phyloP scores from a whole-genome alignment of 1,140 invertebrate genomes.

The Cydia amplana region DNA sequence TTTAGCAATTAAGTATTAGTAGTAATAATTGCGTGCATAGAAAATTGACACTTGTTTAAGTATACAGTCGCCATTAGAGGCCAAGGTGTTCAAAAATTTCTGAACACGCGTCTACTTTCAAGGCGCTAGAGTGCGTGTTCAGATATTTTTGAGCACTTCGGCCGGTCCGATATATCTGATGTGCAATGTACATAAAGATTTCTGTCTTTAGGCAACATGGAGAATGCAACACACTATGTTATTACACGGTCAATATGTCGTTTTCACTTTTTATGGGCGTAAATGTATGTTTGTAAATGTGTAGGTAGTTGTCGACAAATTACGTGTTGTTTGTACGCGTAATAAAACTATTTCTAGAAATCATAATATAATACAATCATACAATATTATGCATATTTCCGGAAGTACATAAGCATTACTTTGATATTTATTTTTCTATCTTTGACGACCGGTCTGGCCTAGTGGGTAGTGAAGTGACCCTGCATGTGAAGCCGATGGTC shows the following conservation, averaged over 20 bases:
- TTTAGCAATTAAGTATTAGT: no score
- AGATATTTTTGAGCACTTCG: not conserved
- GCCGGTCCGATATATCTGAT: not conserved
- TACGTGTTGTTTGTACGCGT: not conserved
- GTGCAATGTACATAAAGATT: not conserved
- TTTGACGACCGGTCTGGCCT: no score
- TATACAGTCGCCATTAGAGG: no score
- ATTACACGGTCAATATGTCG: constrained; percentile 11
- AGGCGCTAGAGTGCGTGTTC: no score
- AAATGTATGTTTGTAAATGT: not conserved
- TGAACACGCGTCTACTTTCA: not conserved
- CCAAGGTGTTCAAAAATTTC: not conserved
- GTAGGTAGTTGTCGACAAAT: constrained; percentile 3
- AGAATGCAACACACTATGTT: not conserved
- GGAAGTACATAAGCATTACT: no score
- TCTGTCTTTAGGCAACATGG: not conserved
- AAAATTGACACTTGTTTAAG: no score
- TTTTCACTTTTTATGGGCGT: constrained; percentile 19
- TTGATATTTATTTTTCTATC: no score
- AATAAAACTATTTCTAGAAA: not conserved
- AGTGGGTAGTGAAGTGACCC: no score
- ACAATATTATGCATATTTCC: no score
- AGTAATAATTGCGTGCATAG: no score
- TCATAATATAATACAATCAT: not conserved
- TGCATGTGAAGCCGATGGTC: no score